Conservation (phyloP, 1,140 invertebrate genomes). For the Cydia pomonella region DNA sequence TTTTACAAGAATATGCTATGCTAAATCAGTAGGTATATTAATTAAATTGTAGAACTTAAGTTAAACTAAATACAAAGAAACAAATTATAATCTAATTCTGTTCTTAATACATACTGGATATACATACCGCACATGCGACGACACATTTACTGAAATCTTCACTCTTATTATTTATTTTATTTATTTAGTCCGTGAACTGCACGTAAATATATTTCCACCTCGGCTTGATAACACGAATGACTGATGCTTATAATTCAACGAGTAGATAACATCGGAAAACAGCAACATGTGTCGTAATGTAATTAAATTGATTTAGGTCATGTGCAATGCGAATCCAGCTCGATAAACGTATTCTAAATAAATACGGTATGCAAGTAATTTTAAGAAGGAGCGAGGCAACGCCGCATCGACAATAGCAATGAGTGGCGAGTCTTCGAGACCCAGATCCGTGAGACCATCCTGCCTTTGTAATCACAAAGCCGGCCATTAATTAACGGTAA, state of each 20-base stretch:
- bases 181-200: not conserved
- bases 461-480: not conserved
- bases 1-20: not conserved
- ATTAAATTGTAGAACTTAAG: too few relatives aligned
- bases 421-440: slow-evolving; percentile 13
- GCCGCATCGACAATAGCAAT: slow-evolving; percentile 17
- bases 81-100: too few relatives aligned
- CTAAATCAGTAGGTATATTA: not conserved
- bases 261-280: slow-evolving; percentile 13
- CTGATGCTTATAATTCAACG: slow-evolving; percentile 7
- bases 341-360: slow-evolving; percentile 13
- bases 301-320: slow-evolving; percentile 28
- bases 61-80: too few relatives aligned
- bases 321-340: slow-evolving; percentile 4
- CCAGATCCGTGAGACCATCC: slow-evolving; percentile 28
- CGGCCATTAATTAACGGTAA: slow-evolving; percentile 1
- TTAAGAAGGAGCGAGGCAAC: not conserved
- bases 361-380: slow-evolving; percentile 18
- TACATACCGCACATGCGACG: too few relatives aligned
- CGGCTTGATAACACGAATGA: not conserved
- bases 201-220: not conserved
- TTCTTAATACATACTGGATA: too few relatives aligned
- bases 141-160: not conserved
- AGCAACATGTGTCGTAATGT: slow-evolving; percentile 12
- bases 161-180: not conserved